Base-by-base conservation (phyloP, 1,140 invertebrate genomes). In the Psilanteris sp. region DNA sequence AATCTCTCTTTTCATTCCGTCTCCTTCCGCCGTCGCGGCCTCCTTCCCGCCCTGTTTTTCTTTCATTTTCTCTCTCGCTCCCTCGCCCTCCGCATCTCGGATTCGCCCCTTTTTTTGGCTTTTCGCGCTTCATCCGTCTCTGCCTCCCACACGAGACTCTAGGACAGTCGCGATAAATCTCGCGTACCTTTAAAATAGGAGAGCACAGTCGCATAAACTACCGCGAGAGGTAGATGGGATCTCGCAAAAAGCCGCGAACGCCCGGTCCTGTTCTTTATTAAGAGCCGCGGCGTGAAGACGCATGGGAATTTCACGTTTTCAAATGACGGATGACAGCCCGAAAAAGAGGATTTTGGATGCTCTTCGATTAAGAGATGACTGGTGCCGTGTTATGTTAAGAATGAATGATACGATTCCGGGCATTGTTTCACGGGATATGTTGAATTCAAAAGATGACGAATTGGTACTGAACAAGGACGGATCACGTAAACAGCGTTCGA, bases 81-180 rank as follows among this genome's bases (percentile, higher is more conserved):
- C 11, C 8, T 66, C 32, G n/a, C n/a, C n/a, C n/a, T n/a, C n/a
- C n/a, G n/a, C n/a, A n/a, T n/a, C n/a, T n/a, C n/a, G n/a, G n/a
- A n/a, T 61, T 32, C 71, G 62, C 61, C 72, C 73, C 78, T 18
- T 52, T 14, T 15, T 34, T 18, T 32, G 59, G 62, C 27, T 64
- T 73, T 73, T 48, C 67, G 67, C 70, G 59, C 41, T 62, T 50
- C 27, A 57, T 68, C 62, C 16, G 44, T 67, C 64, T 67, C 55
- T 67, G 43, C 57, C 67, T 54, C 20, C 31, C 27, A 46, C 64
- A 39, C 32, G 16, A 70, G 34, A 57, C 27, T 29, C 31, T 52
- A 27, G 43, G 36, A 71, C 76, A 66, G 46, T 81, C 59, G 64
- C 82, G 80, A 87, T 87, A 87, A 87, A 87, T 87, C 85, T 85